Conservation (phyloP, 2,797 vertebrate species). For the Rhabdomys pumilio region DNA sequence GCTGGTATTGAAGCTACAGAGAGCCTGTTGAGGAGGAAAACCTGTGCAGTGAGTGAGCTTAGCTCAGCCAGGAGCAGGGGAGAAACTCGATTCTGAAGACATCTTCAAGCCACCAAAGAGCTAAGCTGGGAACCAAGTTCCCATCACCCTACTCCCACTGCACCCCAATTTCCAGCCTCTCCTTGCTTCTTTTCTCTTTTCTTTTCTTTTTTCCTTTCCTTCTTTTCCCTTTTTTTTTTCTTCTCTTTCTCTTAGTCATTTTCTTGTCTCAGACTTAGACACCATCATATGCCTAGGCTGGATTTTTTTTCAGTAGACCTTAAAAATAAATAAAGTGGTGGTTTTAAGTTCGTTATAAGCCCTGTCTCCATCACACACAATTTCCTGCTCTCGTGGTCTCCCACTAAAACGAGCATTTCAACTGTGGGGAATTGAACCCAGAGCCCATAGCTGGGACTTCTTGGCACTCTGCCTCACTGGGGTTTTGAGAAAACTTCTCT, state of each 20-base stretch:
- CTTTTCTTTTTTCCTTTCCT: no score
- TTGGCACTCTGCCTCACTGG: accelerated
- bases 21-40: neutral
- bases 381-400: accelerated
- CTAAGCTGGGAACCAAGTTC: neutral
- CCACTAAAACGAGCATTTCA: neutral
- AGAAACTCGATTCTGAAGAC: neutral
- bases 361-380: no score
- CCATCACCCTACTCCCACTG: neutral
- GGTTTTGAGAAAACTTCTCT: neutral
- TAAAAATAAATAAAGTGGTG: neutral
- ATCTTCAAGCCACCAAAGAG: neutral
- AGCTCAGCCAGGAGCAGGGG: neutral
- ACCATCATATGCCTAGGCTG: neutral
- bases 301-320: neutral
- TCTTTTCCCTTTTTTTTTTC: no score
- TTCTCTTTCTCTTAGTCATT: neutral
- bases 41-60: neutral
- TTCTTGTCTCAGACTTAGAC: neutral
- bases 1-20: neutral
- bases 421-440: neutral
- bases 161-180: neutral
- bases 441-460: neutral
- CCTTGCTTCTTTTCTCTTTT: neutral
- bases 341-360: neutral